Percentiles rank a stretch among this genome's conserved stretches.
Evolutionary conservation across 1,140 invertebrate genomes (phyloP).

Genomic region (Drosophila obscura): DNA sequence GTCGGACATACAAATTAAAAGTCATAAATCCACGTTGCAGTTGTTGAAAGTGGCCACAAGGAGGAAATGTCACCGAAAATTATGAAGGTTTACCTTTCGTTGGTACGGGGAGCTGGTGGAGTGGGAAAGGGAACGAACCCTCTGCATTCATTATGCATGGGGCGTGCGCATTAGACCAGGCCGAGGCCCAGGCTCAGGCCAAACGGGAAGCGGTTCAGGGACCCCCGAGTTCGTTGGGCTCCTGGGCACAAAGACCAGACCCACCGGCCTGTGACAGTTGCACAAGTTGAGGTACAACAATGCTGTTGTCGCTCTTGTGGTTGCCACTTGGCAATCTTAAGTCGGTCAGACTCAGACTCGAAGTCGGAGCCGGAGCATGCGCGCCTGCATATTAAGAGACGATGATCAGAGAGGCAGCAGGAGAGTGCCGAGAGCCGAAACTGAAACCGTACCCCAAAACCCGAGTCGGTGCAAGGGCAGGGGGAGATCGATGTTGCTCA

Average conservation of each 20-base stretch:
- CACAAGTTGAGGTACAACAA: slow-evolving; percentile 37
- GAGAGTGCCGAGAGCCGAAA: slow-evolving; percentile 18
- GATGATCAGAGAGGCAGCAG: slow-evolving; percentile 35
- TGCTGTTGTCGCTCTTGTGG: slow-evolving; percentile 51
- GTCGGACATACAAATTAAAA: slow-evolving; percentile 81
- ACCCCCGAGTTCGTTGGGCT: slow-evolving; percentile 19
- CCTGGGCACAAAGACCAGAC: slow-evolving; percentile 19
- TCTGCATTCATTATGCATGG: slow-evolving; percentile 70
- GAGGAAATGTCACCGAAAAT: slow-evolving; percentile 82
- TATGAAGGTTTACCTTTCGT: slow-evolving; percentile 69
- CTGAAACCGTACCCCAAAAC: slow-evolving; percentile 19
- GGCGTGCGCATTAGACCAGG: slow-evolving; percentile 69
- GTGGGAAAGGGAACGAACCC: slow-evolving; percentile 7
- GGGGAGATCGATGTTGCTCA: slow-evolving; percentile 53
- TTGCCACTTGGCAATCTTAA: slow-evolving; percentile 70
- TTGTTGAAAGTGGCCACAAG: slow-evolving; percentile 57
- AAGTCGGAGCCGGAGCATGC: slow-evolving; percentile 45
- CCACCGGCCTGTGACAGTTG: slow-evolving; percentile 49
- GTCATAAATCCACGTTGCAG: slow-evolving; percentile 67
- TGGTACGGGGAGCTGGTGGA: neutral
- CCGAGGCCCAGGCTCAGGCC: slow-evolving; percentile 1
- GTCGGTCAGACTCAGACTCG: slow-evolving; percentile 48
- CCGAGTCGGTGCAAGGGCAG: slow-evolving; percentile 6
- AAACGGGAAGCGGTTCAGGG: slow-evolving; percentile 32
- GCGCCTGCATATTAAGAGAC: slow-evolving; percentile 75